Percentiles rank a stretch among this genome's conserved stretches.
Conservation (phyloP, 1,140 invertebrate genomes). For the Nephila pilipes region DNA sequence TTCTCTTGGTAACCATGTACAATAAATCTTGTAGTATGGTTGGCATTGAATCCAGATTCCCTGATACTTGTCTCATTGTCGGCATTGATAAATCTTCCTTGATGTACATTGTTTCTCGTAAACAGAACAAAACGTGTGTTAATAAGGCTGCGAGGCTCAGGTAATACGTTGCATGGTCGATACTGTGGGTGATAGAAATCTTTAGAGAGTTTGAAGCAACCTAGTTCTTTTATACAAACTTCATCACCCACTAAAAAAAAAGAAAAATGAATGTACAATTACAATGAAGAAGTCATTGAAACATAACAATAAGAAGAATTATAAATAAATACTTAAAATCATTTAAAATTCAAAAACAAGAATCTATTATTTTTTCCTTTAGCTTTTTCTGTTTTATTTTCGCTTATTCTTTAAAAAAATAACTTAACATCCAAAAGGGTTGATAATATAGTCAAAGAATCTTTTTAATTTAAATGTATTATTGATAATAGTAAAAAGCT, state of each 20-base stretch:
- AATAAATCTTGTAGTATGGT: conserved; percentile 63
- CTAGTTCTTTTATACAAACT: conserved; percentile 77
- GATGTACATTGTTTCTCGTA: conserved; percentile 85
- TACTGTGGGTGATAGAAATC: conserved; percentile 77
- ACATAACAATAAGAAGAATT: neutral
- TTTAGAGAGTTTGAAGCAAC: conserved; percentile 74
- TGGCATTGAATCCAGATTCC: conserved; percentile 69
- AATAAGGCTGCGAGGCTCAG: conserved; percentile 87
- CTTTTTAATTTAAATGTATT: no score
- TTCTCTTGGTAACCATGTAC: conserved; percentile 88
- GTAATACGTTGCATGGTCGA: conserved; percentile 72
- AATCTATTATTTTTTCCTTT: neutral
- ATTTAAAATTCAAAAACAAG: neutral
- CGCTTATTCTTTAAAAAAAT: no score
- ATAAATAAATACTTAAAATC: neutral
- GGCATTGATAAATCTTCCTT: conserved; percentile 28
- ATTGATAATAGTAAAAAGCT: no score
- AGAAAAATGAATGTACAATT: neutral
- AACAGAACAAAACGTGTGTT: conserved; percentile 90
- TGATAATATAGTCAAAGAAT: no score
- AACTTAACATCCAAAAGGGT: no score
- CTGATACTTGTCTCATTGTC: conserved; percentile 52
- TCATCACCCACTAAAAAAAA: conserved; percentile 70
- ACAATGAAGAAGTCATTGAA: neutral
- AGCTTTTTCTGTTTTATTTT: no score